phyloP scores from a whole-genome alignment of 2,888 invertebrate genomes.

The Xylota segnis region DNA sequence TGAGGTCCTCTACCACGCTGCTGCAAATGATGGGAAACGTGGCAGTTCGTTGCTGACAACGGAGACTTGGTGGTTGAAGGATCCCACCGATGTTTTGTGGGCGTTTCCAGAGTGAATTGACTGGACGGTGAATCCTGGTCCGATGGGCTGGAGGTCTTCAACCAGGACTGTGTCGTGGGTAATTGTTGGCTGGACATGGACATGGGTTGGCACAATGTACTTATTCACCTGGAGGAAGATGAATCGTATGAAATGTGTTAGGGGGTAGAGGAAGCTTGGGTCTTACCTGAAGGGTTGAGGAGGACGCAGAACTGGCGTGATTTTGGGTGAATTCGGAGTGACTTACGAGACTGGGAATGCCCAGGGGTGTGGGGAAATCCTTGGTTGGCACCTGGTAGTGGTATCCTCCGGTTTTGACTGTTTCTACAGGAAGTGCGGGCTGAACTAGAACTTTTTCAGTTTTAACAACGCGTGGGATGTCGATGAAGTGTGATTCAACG shows the following conservation, averaged over 20 bases:
- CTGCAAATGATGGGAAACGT: constrained; percentile 1
- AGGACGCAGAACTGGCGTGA: background rate
- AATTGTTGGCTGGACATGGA: background rate
- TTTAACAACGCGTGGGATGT: background rate
- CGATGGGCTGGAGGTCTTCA: constrained; percentile 4
- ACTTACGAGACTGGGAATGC: background rate
- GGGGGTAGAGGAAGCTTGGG: background rate
- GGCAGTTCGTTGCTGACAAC: constrained; percentile 22
- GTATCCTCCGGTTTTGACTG: background rate
- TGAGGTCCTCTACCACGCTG: background rate
- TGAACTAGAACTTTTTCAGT: background rate
- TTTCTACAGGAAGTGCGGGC: background rate
- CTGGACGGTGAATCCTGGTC: constrained; percentile 14
- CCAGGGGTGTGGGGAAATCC: constrained; percentile 4
- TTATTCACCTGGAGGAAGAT: constrained; percentile 20
- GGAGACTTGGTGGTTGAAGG: constrained; percentile 24
- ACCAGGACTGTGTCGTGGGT: constrained; percentile 18
- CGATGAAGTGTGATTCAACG: constrained; percentile 2
- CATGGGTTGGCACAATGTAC: background rate
- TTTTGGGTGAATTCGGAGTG: constrained; percentile 13
- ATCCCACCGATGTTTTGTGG: background rate
- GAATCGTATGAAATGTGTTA: background rate
- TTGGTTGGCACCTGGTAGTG: constrained; percentile 3
- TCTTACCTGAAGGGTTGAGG: constrained; percentile 41
- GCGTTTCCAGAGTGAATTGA: constrained; percentile 6